These are phyloP conservation scores for Caranx melampygus DNA, from an alignment of 2,113 vertebrate genomes.

Conservation along the genomic window DNA sequence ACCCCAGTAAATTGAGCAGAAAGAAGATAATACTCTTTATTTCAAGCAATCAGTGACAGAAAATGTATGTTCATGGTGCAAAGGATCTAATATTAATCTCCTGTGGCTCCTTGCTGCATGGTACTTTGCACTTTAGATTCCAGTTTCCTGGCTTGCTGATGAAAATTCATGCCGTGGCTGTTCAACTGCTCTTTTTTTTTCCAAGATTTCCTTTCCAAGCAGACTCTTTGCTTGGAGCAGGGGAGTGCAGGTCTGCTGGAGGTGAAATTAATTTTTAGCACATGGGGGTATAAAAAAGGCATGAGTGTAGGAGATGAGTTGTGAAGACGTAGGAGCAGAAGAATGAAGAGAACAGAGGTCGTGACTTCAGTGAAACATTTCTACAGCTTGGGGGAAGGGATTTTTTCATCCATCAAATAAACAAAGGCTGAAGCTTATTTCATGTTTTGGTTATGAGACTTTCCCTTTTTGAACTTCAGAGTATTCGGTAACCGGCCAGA, in stretches of 20 bases:
- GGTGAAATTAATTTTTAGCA: slow-evolving; percentile 83
- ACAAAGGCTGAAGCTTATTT: slow-evolving; percentile 77
- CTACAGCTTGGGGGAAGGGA: slow-evolving; percentile 49
- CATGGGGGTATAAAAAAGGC: slow-evolving; percentile 78
- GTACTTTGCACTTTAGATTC: slow-evolving; percentile 66
- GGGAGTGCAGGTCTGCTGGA: slow-evolving; percentile 79
- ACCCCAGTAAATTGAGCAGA: slow-evolving; percentile 60
- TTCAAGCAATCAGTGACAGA: slow-evolving; percentile 54
- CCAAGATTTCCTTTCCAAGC: slow-evolving; percentile 57
- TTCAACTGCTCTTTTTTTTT: slow-evolving; percentile 60
- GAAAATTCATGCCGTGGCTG: slow-evolving; percentile 72
- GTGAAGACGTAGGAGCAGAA: slow-evolving; percentile 62
- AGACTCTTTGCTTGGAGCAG: slow-evolving; percentile 66
- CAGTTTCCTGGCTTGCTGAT: slow-evolving; percentile 60
- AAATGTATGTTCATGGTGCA: slow-evolving; percentile 59
- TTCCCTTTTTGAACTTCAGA: slow-evolving; percentile 42
- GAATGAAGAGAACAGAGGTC: slow-evolving; percentile 73
- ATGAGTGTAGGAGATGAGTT: slow-evolving; percentile 79
- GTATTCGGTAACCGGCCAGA: slow-evolving; percentile 48
- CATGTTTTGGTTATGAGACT: slow-evolving; percentile 64
- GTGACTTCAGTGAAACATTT: slow-evolving; percentile 69
- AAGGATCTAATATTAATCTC: slow-evolving; percentile 69
- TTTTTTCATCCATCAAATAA: slow-evolving; percentile 79
- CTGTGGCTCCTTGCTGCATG: slow-evolving; percentile 43
- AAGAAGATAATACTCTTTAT: slow-evolving; percentile 63